Percentiles rank a stretch among this genome's conserved stretches.
Conservation (phyloP, 2,113 vertebrate genomes). For the Melanerpes formicivorus region DNA sequence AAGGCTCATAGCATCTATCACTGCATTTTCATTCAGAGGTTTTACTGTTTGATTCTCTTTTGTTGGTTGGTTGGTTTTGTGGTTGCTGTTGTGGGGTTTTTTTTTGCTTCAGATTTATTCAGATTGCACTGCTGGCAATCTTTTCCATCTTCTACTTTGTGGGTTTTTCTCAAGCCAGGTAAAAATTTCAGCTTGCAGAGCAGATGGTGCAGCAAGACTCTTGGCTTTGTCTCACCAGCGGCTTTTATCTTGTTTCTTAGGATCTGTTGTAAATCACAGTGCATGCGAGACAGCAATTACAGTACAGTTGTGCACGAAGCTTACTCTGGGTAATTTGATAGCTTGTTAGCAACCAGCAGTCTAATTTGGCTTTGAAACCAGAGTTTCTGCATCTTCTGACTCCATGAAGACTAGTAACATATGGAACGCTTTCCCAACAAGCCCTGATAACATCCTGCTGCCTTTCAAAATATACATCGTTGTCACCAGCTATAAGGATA, state of each 20-base stretch:
- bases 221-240: constrained; percentile 6
- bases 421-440: not conserved
- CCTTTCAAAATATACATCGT: not conserved
- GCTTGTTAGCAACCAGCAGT: not conserved
- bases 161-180: not conserved
- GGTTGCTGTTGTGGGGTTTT: too few relatives aligned
- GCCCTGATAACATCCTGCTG: not conserved
- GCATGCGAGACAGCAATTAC: not conserved
- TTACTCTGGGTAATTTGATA: not conserved
- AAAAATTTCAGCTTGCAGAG: not conserved
- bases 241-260: not conserved
- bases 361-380: not conserved
- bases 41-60: not conserved
- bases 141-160: not conserved
- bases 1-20: not conserved
- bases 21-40: not conserved
- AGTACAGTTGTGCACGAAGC: not conserved
- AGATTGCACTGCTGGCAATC: not conserved
- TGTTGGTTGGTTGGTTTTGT: too few relatives aligned
- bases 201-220: not conserved
- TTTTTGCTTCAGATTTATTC: not conserved
- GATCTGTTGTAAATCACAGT: not conserved
- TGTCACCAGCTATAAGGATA: not conserved
- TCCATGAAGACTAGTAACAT: not conserved
- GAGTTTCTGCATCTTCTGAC: not conserved